Evolutionary conservation across 2,888 invertebrate species (phyloP).

Genomic region (Globia sparganii): DNA sequence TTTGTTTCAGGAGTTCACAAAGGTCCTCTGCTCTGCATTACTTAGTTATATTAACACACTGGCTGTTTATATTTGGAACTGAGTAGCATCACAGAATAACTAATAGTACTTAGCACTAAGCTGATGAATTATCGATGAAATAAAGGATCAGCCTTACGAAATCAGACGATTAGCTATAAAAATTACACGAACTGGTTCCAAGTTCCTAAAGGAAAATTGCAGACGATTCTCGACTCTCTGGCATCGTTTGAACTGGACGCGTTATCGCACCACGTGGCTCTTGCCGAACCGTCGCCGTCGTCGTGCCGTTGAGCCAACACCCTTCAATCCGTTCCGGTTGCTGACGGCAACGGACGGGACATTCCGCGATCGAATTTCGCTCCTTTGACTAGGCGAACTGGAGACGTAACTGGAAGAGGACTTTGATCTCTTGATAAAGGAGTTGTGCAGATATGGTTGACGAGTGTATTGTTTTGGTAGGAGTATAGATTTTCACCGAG

Average conservation of each 20-base stretch:
- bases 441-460: not conserved
- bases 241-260: conserved; percentile 9
- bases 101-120: too few relatives aligned
- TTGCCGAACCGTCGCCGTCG: not conserved
- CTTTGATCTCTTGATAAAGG: not conserved
- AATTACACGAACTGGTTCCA: not conserved
- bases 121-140: not conserved
- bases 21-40: too few relatives aligned
- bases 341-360: conserved; percentile 5
- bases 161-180: not conserved
- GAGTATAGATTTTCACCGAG: not conserved
- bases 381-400: conserved; percentile 21
- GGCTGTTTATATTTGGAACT: not conserved
- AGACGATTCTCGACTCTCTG: conserved; percentile 21
- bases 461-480: not conserved
- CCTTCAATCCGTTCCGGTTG: conserved; percentile 44
- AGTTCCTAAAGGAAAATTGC: not conserved
- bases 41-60: not conserved
- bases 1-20: too few relatives aligned
- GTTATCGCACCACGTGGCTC: conserved; percentile 29
- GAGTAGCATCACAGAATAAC: too few relatives aligned
- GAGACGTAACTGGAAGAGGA: conserved; percentile 10
- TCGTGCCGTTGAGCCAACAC: conserved; percentile 26
- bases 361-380: conserved; percentile 15
- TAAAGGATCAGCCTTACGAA: not conserved